Evolutionary conservation across 2,888 invertebrate species (phyloP), one percentile per base, ranked within the genome.

Genomic region (Morpho helenor): DNA sequence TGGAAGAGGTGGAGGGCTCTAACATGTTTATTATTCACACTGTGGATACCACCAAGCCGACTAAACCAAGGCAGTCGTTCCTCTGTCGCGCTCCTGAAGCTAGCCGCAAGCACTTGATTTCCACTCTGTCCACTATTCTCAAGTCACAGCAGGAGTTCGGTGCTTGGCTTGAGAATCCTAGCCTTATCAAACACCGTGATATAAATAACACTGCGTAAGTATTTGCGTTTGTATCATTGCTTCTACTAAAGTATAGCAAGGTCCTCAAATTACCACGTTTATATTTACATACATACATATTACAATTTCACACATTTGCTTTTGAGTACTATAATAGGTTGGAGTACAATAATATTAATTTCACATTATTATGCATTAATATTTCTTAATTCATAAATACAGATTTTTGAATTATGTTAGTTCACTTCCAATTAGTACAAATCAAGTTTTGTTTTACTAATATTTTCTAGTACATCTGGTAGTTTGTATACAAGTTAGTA

Each of bases 81-180:
- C 87, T 95, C 64, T 96, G 98, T 81, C 96, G 95, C 76, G 95
- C 96, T 0, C 85, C 93, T 7, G 93, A 94, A 47, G 91, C 92
- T 42, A 96, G 97, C 65, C 92, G 94, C 68, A 94, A 95, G 71
- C 95, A 96, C 76, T 99, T 98, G 99, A 91, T 96, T 66, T 91
- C 94, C 55, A 96, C 95, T 59, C 94, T 99, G 66, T 93, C 94
- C 67, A 93, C 94, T 74, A 97, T 99, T 70, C 93, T 99, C 60
- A 97, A 98, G 82, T 96, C 96, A 71, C 99, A 99, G 91, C 94
- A 94, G 76, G 96, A 97, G 87, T 97, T 99, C 87, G 94, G 98
- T 68, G 96, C 95, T 84, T 97, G 97, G 72, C 95, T 99, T 70
- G 98, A 99, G 91, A 98, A 97, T 87, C 99, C 99, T 41, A 97